These are phyloP conservation scores for Wasmannia auropunctata DNA, from an alignment of 1,140 invertebrate genomes.

Conservation along the genomic window DNA sequence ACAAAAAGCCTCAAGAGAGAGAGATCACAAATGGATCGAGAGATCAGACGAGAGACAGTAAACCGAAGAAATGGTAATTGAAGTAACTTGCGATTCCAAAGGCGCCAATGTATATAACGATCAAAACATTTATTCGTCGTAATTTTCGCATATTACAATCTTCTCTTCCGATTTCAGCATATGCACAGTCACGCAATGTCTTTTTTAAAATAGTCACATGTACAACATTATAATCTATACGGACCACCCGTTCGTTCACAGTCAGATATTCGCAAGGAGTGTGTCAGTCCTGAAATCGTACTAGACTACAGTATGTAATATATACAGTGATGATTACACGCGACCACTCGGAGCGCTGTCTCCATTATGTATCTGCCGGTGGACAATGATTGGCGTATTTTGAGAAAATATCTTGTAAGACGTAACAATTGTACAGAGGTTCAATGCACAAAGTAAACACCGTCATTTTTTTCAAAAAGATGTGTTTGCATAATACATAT, in stretches of 20 bases:
- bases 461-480: slow-evolving; percentile 14
- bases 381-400: slow-evolving; percentile 52
- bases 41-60: background rate
- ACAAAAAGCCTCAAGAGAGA: background rate
- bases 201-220: slow-evolving; percentile 72
- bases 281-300: slow-evolving; percentile 63
- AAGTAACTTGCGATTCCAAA: background rate
- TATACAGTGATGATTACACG: slow-evolving; percentile 60
- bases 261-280: slow-evolving; percentile 46
- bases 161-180: slow-evolving; percentile 6
- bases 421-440: slow-evolving; percentile 17
- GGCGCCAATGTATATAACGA: slow-evolving; percentile 64
- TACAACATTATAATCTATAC: slow-evolving; percentile 65
- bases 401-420: slow-evolving; percentile 42
- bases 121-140: slow-evolving; percentile 78
- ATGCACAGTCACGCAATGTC: slow-evolving; percentile 64
- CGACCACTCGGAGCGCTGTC: slow-evolving; percentile 29
- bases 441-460: background rate
- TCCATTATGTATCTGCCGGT: slow-evolving; percentile 7
- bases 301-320: slow-evolving; percentile 62
- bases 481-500: background rate
- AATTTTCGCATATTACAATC: slow-evolving; percentile 74
- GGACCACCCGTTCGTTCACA: slow-evolving; percentile 53
- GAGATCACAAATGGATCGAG: background rate
- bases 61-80: background rate